Evolutionary conservation across 2,797 vertebrate genomes (phyloP).

Genomic region (Rhabdophis nuchalis): DNA sequence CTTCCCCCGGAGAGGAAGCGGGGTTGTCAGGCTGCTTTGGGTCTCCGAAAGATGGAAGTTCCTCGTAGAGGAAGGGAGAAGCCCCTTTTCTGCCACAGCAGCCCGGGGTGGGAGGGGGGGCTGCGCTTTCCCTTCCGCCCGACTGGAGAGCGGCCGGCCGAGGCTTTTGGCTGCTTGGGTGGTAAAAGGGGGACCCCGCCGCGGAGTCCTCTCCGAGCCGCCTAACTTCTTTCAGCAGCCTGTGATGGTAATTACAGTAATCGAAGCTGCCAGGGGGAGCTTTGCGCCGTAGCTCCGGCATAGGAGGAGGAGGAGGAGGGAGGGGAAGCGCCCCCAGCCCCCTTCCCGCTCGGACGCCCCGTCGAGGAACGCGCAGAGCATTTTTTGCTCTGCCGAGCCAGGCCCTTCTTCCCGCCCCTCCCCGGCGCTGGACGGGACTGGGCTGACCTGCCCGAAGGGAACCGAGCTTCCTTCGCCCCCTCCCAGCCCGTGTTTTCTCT

Average conservation of each 20-base stretch:
- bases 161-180: constrained; percentile 74
- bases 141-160: constrained; percentile 46
- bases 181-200: constrained; percentile 72
- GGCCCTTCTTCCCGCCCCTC: constrained; percentile 46
- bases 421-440: constrained; percentile 63
- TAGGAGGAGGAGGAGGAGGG: constrained; percentile 16
- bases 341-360: constrained; percentile 74
- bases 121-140: neutral
- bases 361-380: constrained; percentile 82
- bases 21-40: neutral
- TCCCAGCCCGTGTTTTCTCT: neutral
- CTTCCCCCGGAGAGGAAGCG: neutral
- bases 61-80: neutral
- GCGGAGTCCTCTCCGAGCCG: constrained; percentile 66
- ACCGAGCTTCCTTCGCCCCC: constrained; percentile 40
- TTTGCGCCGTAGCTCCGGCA: constrained; percentile 84
- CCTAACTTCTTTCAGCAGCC: constrained; percentile 80
- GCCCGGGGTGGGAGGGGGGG: neutral
- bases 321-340: constrained; percentile 61
- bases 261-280: constrained; percentile 91
- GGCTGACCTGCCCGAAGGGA: constrained; percentile 68
- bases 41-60: neutral
- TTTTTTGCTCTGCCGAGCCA: constrained; percentile 73
- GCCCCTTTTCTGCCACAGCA: neutral
- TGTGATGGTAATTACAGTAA: constrained; percentile 92